A percentile compares a stretch with the other conserved stretches of the same genome.
Conservation (phyloP, 1,140 invertebrate genomes). For the Drosophila sucinea region DNA sequence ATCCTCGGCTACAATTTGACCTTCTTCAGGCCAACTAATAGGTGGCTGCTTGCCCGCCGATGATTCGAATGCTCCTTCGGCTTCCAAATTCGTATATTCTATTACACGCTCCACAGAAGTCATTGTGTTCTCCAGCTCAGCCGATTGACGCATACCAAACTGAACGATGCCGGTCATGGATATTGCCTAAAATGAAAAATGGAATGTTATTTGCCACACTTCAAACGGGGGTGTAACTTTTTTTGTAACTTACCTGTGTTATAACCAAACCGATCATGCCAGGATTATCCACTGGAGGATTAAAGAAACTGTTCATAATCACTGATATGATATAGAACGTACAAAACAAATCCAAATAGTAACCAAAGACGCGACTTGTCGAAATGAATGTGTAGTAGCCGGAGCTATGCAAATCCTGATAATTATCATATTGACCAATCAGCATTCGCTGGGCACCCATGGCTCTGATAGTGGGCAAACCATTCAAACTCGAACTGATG, state of each 20-base stretch:
- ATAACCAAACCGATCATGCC: constrained; percentile 92
- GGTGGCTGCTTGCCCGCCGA: constrained; percentile 86
- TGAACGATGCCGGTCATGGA: constrained; percentile 90
- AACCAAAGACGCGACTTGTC: constrained; percentile 92
- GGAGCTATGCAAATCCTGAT: constrained; percentile 88
- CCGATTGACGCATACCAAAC: constrained; percentile 85
- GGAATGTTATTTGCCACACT: constrained; percentile 53
- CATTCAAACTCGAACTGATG: constrained; percentile 88
- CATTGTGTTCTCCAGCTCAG: constrained; percentile 90
- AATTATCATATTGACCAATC: constrained; percentile 86
- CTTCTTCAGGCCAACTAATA: constrained; percentile 88
- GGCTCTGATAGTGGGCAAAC: constrained; percentile 90
- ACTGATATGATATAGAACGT: constrained; percentile 88
- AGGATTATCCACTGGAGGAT: constrained; percentile 84
- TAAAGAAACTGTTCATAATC: constrained; percentile 86
- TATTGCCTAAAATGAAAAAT: constrained; percentile 85
- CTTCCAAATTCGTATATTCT: constrained; percentile 89
- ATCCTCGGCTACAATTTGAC: constrained; percentile 88
- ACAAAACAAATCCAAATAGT: constrained; percentile 89
- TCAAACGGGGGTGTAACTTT: no score
- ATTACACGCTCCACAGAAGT: constrained; percentile 91
- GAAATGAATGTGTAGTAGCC: constrained; percentile 91
- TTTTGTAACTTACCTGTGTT: constrained; percentile 84
- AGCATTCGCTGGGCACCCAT: constrained; percentile 86
- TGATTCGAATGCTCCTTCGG: constrained; percentile 86